Evolutionary conservation across 2,797 vertebrate species (phyloP), one percentile per base, ranked within the genome.

Genomic region (Nasua narica): DNA sequence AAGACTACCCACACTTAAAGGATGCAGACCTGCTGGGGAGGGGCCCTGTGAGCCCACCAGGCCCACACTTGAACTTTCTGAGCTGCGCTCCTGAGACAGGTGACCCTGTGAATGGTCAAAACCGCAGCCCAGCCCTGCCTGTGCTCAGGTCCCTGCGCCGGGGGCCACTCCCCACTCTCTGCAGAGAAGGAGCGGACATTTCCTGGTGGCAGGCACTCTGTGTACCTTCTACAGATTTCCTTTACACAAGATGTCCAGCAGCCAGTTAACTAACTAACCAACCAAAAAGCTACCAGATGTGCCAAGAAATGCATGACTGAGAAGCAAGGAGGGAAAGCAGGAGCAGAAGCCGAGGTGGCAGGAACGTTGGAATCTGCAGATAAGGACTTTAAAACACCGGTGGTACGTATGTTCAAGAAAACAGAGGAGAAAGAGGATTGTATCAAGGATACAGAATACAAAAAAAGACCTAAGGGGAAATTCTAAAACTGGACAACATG

Each of bases 311-410:
- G 1, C 4, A 4, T 0, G 7, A 7, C 10, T 7, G 18, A 21
- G 32, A n/a, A 3, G 27, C 74, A 4, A 14, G 74, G 12, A 60
- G 35, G 52, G 5, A 16, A 16, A 15, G 0, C 0, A 1, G 8
- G 50, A 43, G 2, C 23, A 48, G 56, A 32, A 23, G 7, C 50
- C 15, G 72, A 4, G 21, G 56, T 10, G 29, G 15, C 23, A 3
- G 12, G 7, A 13, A 19, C 0, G 0, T 0, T 1, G n/a, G 37
- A 13, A 40, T 23, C 8, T 4, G 27, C 50, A 9, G 27, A 0
- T 10, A 7, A 29, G 21, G 40, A 21, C n/a, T 16, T 18, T 1
- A n/a, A 35, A 79, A 74, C 29, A 16, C 29, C 19, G 32, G 21
- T 12, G 48, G 40, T 23, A 37, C 3, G 3, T 7, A 7, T 15